Percentiles rank a stretch among this genome's conserved stretches.
phyloP scores from a whole-genome alignment of 2,113 vertebrate species.

The Poeciliopsis turrubarensis region DNA sequence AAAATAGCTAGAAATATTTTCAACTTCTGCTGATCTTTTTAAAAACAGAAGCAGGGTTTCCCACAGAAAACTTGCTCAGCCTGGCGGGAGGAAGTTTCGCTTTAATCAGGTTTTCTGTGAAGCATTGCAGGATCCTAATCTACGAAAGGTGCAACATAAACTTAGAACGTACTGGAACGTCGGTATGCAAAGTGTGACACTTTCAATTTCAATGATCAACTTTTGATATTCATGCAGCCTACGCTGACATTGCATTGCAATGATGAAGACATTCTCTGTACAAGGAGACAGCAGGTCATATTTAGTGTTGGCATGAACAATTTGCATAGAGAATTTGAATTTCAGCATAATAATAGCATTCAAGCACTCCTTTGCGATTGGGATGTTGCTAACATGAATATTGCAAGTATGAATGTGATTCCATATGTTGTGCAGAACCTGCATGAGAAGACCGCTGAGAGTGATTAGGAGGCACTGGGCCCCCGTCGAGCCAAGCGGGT shows the following conservation, averaged over 20 bases:
- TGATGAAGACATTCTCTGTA: not conserved
- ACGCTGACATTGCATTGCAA: too few relatives aligned
- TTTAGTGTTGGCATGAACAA: not conserved
- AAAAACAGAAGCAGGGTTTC: too few relatives aligned
- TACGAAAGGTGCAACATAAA: too few relatives aligned
- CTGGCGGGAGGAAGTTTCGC: too few relatives aligned
- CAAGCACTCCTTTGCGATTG: not conserved
- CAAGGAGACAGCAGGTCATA: not conserved
- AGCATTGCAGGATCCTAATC: too few relatives aligned
- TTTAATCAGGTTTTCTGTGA: too few relatives aligned
- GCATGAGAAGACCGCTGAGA: conserved; percentile 88
- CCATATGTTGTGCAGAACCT: conserved; percentile 66
- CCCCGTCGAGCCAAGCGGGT: conserved; percentile 81
- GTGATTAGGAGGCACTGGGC: conserved; percentile 80
- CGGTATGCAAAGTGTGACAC: not conserved
- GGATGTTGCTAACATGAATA: not conserved
- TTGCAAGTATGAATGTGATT: not conserved
- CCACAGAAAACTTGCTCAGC: too few relatives aligned
- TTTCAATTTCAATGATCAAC: not conserved
- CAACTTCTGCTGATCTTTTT: too few relatives aligned
- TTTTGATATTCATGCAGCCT: too few relatives aligned
- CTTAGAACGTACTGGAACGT: not conserved
- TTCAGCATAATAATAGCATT: not conserved
- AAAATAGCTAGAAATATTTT: too few relatives aligned
- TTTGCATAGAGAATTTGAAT: not conserved